Percentiles rank a stretch among this genome's conserved stretches.
phyloP scores from a whole-genome alignment of 1,140 invertebrate genomes.

The Zaprionus gabonicus region DNA sequence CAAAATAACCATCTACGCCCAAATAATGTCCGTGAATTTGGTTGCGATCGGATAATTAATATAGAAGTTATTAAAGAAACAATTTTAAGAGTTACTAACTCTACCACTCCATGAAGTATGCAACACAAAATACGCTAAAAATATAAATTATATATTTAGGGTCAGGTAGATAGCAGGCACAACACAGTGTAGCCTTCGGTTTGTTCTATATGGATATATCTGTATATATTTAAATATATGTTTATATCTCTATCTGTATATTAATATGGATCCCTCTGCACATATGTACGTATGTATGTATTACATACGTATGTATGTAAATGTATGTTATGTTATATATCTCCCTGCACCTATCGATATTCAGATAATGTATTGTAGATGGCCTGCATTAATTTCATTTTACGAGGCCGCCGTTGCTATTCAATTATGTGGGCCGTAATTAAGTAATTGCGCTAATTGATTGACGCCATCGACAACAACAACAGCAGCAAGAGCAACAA shows the following conservation, averaged over 20 bases:
- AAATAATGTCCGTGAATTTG: no score
- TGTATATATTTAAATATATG: background rate
- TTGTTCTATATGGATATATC: background rate
- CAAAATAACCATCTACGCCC: no score
- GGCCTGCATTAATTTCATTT: constrained; percentile 37
- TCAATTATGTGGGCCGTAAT: constrained; percentile 77
- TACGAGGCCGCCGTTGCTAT: constrained; percentile 42
- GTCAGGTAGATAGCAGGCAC: no score
- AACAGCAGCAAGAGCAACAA: background rate
- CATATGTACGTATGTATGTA: background rate
- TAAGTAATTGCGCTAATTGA: constrained; percentile 81
- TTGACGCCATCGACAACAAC: constrained; percentile 54
- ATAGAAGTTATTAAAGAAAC: no score
- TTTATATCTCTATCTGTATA: background rate
- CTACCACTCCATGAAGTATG: no score
- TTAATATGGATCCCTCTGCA: no score
- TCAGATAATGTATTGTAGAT: background rate
- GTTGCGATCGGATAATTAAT: no score
- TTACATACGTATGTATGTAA: background rate
- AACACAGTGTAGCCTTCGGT: no score
- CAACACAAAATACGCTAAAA: no score
- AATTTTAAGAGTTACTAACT: no score
- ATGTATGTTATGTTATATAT: background rate
- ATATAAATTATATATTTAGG: no score
- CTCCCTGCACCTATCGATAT: background rate